Evolutionary conservation across 2,113 vertebrate genomes (phyloP), one percentile per base, ranked within the genome.

Genomic region (Nymphicus hollandicus): DNA sequence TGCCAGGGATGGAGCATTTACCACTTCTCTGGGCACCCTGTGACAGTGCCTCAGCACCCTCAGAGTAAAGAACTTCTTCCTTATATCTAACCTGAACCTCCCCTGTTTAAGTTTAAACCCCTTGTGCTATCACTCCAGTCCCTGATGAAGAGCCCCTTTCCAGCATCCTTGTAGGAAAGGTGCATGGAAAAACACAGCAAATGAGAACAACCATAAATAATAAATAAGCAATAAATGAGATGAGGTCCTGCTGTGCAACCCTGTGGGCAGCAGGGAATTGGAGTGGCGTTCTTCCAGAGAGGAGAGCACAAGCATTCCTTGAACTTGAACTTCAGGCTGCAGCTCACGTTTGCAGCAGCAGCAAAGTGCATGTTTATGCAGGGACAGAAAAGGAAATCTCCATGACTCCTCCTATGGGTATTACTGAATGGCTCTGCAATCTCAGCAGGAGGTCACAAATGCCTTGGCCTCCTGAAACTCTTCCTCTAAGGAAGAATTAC

Each of bases 371-470:
- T 39, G 44, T 70, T 90, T 7, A 27, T 18, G 3, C 10, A 65
- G 37, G 23, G 13, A 17, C 8, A 10, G 44, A 6, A 81, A 84
- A 81, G 35, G 44, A 69, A 96, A 85, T 9, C 33, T 66, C 2
- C 0, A 1, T 27, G 35, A 37, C 31, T 56, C 37, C 50, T 52
- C 41, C 58, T 65, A 22, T 0, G 5, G 47, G 18, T 52, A 20
- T 85, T 71, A 52, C n/a, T 33, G 79, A 47, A 61, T 13, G 46
- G 9, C n/a, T 88, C 65, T 53, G 47, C 61, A 47, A 1, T 11
- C 76, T 83, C 83, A 74, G n/a, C 80, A 56, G 46, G 56, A 71
- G 50, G 43, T 41, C 63, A 63, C 25, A 71, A 44, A 29, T 24
- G 19, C 60, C 81, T 58, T 4, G 18, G 47, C 52, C 24, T 66